Percentiles rank a stretch among this genome's conserved stretches.
phyloP scores from a whole-genome alignment of 2,888 invertebrate species.

The Pristionchus entomophagus region DNA sequence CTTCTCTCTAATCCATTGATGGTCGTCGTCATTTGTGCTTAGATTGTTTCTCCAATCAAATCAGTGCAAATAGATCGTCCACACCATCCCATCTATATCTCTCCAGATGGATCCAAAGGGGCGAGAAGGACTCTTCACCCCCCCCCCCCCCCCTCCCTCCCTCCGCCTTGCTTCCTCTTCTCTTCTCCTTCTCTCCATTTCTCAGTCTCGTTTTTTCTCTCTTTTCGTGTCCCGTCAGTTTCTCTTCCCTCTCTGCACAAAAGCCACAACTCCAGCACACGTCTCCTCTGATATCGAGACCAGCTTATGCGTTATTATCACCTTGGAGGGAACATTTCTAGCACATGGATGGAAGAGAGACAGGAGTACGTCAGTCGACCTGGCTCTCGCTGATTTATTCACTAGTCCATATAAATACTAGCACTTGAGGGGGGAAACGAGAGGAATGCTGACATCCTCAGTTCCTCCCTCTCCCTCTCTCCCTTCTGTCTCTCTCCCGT shows the following conservation, averaged over 20 bases:
- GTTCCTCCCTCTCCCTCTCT: background rate
- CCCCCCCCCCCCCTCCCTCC: background rate
- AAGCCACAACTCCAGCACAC: constrained; percentile 15
- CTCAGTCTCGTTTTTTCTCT: background rate
- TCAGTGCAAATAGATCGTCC: background rate
- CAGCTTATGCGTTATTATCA: constrained; percentile 33
- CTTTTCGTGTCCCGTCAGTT: background rate
- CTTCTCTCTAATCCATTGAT: background rate
- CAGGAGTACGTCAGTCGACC: constrained; percentile 13
- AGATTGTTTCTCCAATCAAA: constrained; percentile 22
- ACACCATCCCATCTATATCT: background rate
- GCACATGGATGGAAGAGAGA: background rate
- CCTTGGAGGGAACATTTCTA: constrained; percentile 5
- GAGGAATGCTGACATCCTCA: background rate
- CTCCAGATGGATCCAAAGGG: background rate
- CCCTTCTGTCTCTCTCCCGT: background rate
- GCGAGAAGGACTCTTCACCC: background rate
- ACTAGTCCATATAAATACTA: background rate
- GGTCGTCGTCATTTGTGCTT: background rate
- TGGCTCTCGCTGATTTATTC: background rate
- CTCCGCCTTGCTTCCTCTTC: background rate
- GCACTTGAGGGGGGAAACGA: background rate
- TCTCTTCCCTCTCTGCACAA: background rate
- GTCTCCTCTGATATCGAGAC: background rate
- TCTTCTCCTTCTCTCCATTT: background rate